These are phyloP conservation scores for Esperia sulphurella DNA, from an alignment of 2,888 invertebrate species.

Conservation along the genomic window DNA sequence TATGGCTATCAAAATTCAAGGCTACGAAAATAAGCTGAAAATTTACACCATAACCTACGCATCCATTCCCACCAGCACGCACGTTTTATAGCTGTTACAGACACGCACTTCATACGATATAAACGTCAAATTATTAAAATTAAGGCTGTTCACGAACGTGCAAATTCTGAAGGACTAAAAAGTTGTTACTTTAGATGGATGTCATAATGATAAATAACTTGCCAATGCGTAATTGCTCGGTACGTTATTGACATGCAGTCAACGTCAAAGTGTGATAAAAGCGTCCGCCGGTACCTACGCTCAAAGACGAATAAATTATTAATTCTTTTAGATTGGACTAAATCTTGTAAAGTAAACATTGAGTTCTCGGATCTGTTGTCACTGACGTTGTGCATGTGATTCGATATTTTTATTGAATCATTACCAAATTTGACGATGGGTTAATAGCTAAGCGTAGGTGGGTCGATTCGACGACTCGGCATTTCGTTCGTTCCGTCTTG, in stretches of 20 bases:
- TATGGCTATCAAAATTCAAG: slow-evolving; percentile 49
- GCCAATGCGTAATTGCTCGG: slow-evolving; percentile 1
- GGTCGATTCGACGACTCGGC: slow-evolving; percentile 49
- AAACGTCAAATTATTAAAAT: slow-evolving; percentile 62
- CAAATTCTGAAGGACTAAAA: slow-evolving; percentile 46
- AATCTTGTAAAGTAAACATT: neutral
- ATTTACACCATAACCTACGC: slow-evolving; percentile 59
- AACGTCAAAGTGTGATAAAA: slow-evolving; percentile 9
- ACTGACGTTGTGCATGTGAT: slow-evolving; percentile 22
- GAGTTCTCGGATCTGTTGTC: slow-evolving; percentile 7
- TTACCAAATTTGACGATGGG: slow-evolving; percentile 51
- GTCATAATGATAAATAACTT: slow-evolving; percentile 7
- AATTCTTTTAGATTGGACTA: neutral
- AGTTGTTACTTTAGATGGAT: slow-evolving; percentile 38
- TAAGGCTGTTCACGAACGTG: slow-evolving; percentile 49
- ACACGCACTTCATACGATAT: slow-evolving; percentile 57
- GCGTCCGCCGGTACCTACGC: neutral
- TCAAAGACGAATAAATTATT: neutral
- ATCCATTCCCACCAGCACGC: slow-evolving; percentile 59
- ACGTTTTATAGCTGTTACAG: slow-evolving; percentile 55
- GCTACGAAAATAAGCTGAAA: slow-evolving; percentile 56
- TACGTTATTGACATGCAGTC: slow-evolving; percentile 2
- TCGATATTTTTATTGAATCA: slow-evolving; percentile 50
- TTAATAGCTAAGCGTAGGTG: slow-evolving; percentile 65
- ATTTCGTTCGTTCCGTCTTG: slow-evolving; percentile 65